Evolutionary conservation across 2,888 invertebrate genomes (phyloP).

Genomic region (Rhingia rostrata): DNA sequence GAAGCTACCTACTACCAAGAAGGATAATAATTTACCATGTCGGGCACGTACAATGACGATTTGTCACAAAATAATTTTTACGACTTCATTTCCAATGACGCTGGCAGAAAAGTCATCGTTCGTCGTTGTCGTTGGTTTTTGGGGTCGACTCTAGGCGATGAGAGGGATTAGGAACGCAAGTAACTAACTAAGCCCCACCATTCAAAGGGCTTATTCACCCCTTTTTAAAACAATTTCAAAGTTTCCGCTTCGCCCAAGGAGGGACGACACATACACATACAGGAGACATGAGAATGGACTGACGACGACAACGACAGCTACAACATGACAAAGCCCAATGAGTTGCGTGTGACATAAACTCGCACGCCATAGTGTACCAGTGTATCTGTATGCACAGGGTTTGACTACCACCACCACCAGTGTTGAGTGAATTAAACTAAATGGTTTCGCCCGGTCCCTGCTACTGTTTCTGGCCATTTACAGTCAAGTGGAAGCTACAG

Average conservation of each 20-base stretch:
- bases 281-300: conserved; percentile 2
- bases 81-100: conserved; percentile 79
- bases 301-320: conserved; percentile 24
- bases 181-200: conserved; percentile 48
- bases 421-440: conserved; percentile 73
- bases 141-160: conserved; percentile 29
- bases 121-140: conserved; percentile 48
- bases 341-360: conserved; percentile 50
- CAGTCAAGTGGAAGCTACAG: conserved; percentile 65
- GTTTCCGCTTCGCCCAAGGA: conserved; percentile 28
- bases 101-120: conserved; percentile 42
- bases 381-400: conserved; percentile 35
- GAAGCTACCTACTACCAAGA: background rate
- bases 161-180: conserved; percentile 29
- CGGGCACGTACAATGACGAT: conserved; percentile 82
- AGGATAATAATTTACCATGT: conserved; percentile 77
- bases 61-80: conserved; percentile 83
- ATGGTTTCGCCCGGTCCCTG: conserved; percentile 51
- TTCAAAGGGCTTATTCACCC: conserved; percentile 44
- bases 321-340: conserved; percentile 40
- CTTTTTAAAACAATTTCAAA: conserved; percentile 71
- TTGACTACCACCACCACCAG: conserved; percentile 21
- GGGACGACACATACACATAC: conserved; percentile 8
- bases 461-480: conserved; percentile 38
- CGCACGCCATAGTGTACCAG: background rate